Evolutionary conservation across 2,888 invertebrate species (phyloP).

Genomic region (Osedax fenrisi): DNA sequence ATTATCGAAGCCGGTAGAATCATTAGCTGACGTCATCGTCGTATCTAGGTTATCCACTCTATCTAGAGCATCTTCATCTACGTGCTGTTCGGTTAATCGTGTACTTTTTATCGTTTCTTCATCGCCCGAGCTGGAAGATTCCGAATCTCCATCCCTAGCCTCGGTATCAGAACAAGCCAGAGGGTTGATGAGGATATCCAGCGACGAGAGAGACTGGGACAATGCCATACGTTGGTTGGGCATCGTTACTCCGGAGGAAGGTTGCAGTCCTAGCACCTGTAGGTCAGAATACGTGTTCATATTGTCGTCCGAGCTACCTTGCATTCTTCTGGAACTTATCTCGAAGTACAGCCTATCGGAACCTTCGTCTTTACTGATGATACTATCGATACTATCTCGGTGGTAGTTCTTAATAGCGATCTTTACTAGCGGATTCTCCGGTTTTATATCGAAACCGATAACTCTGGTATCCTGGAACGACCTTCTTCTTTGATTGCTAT

Average conservation of each 20-base stretch:
- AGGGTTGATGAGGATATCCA: background rate
- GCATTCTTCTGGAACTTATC: background rate
- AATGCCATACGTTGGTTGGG: background rate
- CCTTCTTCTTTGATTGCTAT: background rate
- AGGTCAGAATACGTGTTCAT: slow-evolving; percentile 10
- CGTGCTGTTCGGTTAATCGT: no score
- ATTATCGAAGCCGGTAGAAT: no score
- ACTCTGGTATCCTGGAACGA: slow-evolving; percentile 3
- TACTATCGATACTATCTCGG: no score
- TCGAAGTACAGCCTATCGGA: slow-evolving; percentile 12
- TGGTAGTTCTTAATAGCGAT: background rate
- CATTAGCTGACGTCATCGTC: no score
- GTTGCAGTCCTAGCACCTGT: slow-evolving; percentile 32
- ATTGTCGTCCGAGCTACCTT: background rate
- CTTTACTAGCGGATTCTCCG: background rate
- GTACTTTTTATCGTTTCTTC: no score
- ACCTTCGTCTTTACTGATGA: no score
- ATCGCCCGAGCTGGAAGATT: no score
- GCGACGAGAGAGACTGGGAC: background rate
- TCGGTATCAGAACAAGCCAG: background rate
- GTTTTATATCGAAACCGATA: slow-evolving; percentile 18
- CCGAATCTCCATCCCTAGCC: background rate
- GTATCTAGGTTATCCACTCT: no score
- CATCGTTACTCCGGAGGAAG: background rate
- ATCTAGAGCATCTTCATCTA: no score